Percentiles rank a stretch among this genome's conserved stretches.
Conservation (phyloP, 2,797 vertebrate genomes). For the Leuciscus waleckii region DNA sequence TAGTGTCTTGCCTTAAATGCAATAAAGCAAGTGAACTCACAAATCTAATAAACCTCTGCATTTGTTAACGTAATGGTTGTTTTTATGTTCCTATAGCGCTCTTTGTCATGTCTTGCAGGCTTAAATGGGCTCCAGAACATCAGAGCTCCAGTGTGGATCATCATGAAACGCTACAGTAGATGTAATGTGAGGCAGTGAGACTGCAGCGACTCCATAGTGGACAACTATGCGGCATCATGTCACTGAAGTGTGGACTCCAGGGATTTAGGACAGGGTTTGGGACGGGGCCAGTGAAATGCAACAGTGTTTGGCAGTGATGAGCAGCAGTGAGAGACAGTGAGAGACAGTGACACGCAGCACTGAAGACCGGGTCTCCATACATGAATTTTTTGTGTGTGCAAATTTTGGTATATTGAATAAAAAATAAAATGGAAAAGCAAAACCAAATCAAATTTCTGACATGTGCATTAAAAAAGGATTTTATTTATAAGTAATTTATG, state of each 20-base stretch:
- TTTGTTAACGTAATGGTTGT: neutral
- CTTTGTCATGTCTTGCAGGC: neutral
- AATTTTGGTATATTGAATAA: too few species aligned
- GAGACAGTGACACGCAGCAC: neutral
- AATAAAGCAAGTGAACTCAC: neutral
- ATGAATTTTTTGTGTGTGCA: neutral
- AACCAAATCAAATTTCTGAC: too few species aligned
- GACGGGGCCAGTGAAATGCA: neutral
- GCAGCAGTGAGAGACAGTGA: neutral
- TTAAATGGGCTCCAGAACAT: neutral
- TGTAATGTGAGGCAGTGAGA: neutral
- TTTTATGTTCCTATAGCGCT: neutral
- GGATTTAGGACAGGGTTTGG: neutral
- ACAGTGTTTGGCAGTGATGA: neutral
- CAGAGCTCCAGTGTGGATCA: neutral
- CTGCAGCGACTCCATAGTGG: neutral
- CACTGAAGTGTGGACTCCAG: neutral
- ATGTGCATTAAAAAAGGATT: too few species aligned
- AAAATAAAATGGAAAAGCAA: too few species aligned
- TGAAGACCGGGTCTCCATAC: neutral
- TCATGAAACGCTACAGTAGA: neutral
- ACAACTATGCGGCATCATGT: neutral
- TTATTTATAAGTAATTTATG: too few species aligned
- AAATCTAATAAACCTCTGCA: neutral
- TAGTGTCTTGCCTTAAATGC: neutral